Evolutionary conservation across 2,797 vertebrate species (phyloP), one percentile per base, ranked within the genome.

Genomic region (Channa striata): DNA sequence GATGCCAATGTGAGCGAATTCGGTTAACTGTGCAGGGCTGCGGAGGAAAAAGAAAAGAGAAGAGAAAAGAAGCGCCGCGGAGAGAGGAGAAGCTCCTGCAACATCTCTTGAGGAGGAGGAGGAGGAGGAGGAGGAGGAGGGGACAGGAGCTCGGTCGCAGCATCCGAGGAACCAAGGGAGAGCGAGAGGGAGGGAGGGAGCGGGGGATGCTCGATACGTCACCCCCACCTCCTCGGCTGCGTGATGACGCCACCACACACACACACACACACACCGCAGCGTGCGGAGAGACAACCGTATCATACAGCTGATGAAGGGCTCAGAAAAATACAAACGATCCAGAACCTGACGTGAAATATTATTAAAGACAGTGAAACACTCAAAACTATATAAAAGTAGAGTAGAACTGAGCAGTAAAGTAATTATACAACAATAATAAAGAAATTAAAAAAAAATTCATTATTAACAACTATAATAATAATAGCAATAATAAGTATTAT

Each of bases 91-190:
- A 64, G 88, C 84, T 86, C 83, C 68, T 89, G 89, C 90, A 87
- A 90, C 89, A 93, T 92, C 77, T 87, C 84, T 81, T 59, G 75
- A 84, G 69, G 81, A 80, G 70, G 82, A 82, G 69, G 79, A 77
- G 82, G 81, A 81, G 60, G 74, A 54, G 65, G 60, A 44, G 52
- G 72, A 65, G 66, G 68, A 44, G 64, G 73, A 68, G 66, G 88
- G 78, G 89, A 91, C 85, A 90, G 89, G 86, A 93, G 90, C 89
- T 87, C 78, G 82, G 92, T 85, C 88, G 87, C 93, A 93, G 93
- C 93, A 93, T 94, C 93, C 92, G 81, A 87, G 74, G 82, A 87
- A 80, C 68, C 71, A 73, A 83, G 67, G 66, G 80, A 77, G 75
- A n/a, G n/a, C n/a, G n/a, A n/a, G 77, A 64, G 60, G 60, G 39